Conservation (phyloP, 2,888 invertebrate genomes). For the Dicycla oo region DNA sequence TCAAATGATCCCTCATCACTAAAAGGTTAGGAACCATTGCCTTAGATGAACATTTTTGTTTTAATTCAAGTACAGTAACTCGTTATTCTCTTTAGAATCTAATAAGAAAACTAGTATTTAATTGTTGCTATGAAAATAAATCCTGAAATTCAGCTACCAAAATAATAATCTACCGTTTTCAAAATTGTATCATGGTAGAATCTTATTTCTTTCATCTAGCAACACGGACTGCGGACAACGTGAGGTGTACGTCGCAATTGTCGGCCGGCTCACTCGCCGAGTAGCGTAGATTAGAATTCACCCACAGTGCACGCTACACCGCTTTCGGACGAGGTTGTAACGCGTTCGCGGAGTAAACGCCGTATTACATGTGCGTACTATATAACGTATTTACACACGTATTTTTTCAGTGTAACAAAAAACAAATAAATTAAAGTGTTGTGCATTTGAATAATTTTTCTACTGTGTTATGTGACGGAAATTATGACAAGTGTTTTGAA, state of each 20-base stretch:
- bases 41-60: neutral
- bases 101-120: neutral
- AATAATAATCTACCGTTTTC: conserved; percentile 39
- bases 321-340: conserved; percentile 41
- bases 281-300: conserved; percentile 42
- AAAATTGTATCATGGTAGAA: conserved; percentile 48
- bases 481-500: conserved; percentile 89
- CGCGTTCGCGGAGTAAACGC: conserved; percentile 52
- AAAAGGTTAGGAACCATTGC: no score
- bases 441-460: conserved; percentile 53
- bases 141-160: neutral
- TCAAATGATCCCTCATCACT: no score
- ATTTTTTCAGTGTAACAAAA: conserved; percentile 52
- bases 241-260: conserved; percentile 61
- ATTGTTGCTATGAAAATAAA: neutral
- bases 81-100: neutral
- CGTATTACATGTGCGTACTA: conserved; percentile 58
- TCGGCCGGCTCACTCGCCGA: conserved; percentile 51
- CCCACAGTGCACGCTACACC: conserved; percentile 53
- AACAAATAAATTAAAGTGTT: conserved; percentile 60
- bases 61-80: neutral
- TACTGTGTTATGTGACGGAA: conserved; percentile 82
- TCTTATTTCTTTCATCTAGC: conserved; percentile 44
- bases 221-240: conserved; percentile 62
- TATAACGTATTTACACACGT: conserved; percentile 55